phyloP scores from a whole-genome alignment of 1,140 invertebrate genomes.

The Sminthurides bifidus region DNA sequence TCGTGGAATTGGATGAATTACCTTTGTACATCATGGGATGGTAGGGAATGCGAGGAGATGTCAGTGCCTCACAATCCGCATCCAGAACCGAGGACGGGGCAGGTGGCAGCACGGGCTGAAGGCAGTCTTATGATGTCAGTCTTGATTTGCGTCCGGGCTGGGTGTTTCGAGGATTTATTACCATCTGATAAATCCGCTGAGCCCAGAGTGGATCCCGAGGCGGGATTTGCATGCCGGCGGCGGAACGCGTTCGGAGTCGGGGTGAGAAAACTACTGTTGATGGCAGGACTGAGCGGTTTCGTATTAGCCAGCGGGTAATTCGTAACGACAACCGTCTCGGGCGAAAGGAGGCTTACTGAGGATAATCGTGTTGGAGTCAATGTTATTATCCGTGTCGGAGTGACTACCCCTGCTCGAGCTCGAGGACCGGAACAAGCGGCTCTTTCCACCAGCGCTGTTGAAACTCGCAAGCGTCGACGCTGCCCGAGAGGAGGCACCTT shows the following conservation, averaged over 20 bases:
- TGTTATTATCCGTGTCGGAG: conserved; percentile 6
- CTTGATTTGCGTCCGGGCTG: conserved; percentile 14
- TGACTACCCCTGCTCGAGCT: not conserved
- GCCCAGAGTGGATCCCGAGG: conserved; percentile 4
- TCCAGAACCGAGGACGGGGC: conserved; percentile 1
- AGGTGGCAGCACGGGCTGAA: not conserved
- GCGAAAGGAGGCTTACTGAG: not conserved
- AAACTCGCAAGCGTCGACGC: too few species aligned
- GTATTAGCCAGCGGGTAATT: conserved; percentile 11
- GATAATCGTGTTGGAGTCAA: conserved; percentile 5
- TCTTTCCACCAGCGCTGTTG: too few species aligned
- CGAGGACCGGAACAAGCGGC: not conserved
- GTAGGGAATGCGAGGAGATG: too few species aligned
- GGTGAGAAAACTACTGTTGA: conserved; percentile 21
- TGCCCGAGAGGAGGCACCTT: conserved; percentile 19
- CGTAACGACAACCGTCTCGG: conserved; percentile 8
- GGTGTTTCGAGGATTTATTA: not conserved
- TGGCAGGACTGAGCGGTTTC: conserved; percentile 24
- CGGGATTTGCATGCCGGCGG: conserved; percentile 8
- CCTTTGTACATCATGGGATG: too few species aligned
- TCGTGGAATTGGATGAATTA: not conserved
- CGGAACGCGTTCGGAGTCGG: conserved; percentile 30
- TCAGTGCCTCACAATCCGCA: too few species aligned
- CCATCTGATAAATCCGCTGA: conserved; percentile 4
- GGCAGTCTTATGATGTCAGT: conserved; percentile 30